Evolutionary conservation across 2,797 vertebrate species (phyloP).

Genomic region (Pygocentrus nattereri): DNA sequence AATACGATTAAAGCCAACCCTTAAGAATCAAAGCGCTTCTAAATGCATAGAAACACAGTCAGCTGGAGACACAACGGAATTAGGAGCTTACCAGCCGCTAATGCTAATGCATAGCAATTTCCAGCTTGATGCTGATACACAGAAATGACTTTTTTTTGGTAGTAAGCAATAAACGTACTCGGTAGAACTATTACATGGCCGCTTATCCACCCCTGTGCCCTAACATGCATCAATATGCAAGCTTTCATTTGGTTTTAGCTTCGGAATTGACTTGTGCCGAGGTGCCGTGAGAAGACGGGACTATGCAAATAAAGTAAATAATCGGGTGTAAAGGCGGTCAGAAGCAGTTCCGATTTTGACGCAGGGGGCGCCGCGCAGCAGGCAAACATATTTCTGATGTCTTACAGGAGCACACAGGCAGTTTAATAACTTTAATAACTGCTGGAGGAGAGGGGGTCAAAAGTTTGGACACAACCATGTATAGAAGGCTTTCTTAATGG

Average conservation of each 20-base stretch:
- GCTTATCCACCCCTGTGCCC: constrained; percentile 69
- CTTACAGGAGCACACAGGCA: constrained; percentile 19
- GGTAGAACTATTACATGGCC: constrained; percentile 77
- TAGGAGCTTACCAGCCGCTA: constrained; percentile 87
- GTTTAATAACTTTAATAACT: neutral
- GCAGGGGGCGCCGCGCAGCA: constrained; percentile 41
- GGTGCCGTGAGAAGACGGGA: constrained; percentile 70
- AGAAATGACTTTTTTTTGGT: constrained; percentile 82
- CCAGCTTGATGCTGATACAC: constrained; percentile 85
- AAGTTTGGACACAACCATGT: neutral
- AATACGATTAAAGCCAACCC: constrained; percentile 98
- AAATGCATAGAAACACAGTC: constrained; percentile 98
- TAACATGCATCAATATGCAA: constrained; percentile 73
- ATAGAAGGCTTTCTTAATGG: neutral
- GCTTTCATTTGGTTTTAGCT: constrained; percentile 70
- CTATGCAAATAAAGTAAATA: constrained; percentile 70
- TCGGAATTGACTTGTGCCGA: constrained; percentile 79
- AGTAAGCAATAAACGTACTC: constrained; percentile 81
- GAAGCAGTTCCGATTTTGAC: constrained; percentile 60
- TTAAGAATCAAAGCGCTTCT: constrained; percentile 98
- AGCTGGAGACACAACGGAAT: constrained; percentile 99
- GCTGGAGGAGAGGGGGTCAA: neutral
- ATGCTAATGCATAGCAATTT: constrained; percentile 86
- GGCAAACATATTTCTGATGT: constrained; percentile 43
- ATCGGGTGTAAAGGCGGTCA: constrained; percentile 57